Evolutionary conservation across 2,113 vertebrate species (phyloP).

Genomic region (Nansenia antarctica): DNA sequence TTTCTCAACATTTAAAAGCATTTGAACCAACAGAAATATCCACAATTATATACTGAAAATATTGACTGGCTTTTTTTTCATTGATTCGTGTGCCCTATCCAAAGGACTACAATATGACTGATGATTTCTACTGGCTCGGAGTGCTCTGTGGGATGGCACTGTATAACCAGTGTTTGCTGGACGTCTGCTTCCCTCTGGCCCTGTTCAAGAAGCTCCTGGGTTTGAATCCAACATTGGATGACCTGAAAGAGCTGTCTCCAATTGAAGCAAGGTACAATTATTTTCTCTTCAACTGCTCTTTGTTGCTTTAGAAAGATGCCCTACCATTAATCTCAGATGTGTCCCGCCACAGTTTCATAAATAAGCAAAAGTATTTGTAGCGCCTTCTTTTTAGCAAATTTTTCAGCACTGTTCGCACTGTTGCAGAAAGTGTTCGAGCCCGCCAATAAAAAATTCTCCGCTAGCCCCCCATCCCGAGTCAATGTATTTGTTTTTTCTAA

Average conservation of each 20-base stretch:
- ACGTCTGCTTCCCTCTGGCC: constrained; percentile 60
- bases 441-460: too few relatives aligned
- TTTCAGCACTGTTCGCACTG: too few relatives aligned
- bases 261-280: constrained; percentile 42
- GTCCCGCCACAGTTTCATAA: too few relatives aligned
- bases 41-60: too few relatives aligned
- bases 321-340: too few relatives aligned
- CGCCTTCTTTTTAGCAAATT: too few relatives aligned
- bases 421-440: too few relatives aligned
- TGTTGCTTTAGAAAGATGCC: background rate
- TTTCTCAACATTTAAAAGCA: background rate
- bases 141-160: constrained; percentile 65
- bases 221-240: constrained; percentile 47
- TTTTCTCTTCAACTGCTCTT: background rate
- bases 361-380: too few relatives aligned
- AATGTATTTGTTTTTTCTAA: background rate
- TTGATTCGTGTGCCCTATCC: background rate
- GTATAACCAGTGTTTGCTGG: background rate
- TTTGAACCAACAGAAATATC: background rate
- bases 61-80: background rate
- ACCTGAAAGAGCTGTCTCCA: constrained; percentile 70
- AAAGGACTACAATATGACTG: constrained; percentile 4
- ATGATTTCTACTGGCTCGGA: constrained; percentile 47
- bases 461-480: too few relatives aligned
- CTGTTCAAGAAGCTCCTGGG: constrained; percentile 70